Evolutionary conservation across 2,888 invertebrate species (phyloP), one percentile per base, ranked within the genome.

Genomic region (Heliconius hortense): DNA sequence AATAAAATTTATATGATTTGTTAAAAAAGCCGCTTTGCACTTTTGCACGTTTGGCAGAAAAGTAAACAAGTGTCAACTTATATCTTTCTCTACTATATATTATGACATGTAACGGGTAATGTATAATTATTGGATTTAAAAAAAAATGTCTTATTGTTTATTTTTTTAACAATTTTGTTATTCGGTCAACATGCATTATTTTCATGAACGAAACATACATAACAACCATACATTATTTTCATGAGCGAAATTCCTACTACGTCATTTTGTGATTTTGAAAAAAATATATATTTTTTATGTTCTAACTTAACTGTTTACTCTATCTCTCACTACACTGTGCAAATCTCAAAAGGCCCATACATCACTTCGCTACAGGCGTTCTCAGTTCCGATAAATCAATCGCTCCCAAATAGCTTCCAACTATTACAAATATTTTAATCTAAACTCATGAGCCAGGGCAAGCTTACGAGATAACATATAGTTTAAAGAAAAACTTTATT

Each of bases 311-410:
- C 43, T 53, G 8, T 13, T 24, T 43, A 60, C 67, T 67, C 31
- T 72, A 5, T 10, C 4, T 28, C 31, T 10, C 18, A 66, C 4
- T 87, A 84, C 84, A 84, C 89, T 90, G 81, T 82, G 77, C 84
- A 85, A 88, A 88, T 89, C 91, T 91, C 92, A 84, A 87, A 84
- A 88, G 90, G 85, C 88, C 84, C 86, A 87, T 92, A 88, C 86
- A 90, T 92, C 92, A 91, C 87, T 76, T 72, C 73, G 80, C 73
- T 80, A 79, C 79, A 79, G 83, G 83, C 83, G 80, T 81, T 81
- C 85, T 83, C 84, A 82, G 87, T 84, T 82, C 80, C 85, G 78
- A 91, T 92, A 92, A 91, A 92, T 92, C 92, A 91, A 91, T 91
- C 90, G 84, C 63, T 77, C 79, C 84, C 83, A 85, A 88, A 89